phyloP scores from a whole-genome alignment of 92 coral and sea anemone species.

The Porites divaricata region DNA sequence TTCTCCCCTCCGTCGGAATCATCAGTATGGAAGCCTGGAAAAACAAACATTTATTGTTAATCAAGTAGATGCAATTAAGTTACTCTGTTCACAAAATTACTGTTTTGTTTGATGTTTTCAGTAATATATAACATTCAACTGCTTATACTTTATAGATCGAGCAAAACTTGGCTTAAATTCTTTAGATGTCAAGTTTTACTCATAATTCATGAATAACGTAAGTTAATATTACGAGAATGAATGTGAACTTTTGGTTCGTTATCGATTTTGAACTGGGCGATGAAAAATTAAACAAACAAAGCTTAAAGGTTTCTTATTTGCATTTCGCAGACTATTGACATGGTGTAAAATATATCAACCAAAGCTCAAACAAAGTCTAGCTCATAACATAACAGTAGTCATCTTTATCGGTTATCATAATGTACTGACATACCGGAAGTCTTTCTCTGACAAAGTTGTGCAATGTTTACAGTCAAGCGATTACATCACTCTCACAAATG shows the following conservation, averaged over 20 bases:
- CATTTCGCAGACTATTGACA: not conserved
- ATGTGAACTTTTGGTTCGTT: not conserved
- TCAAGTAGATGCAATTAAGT: conserved; percentile 18
- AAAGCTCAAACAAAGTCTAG: conserved; percentile 5
- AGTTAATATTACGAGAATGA: not conserved
- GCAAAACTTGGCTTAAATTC: too few relatives aligned
- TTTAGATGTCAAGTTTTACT: not conserved
- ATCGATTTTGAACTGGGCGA: not conserved
- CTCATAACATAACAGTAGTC: not conserved
- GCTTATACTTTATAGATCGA: too few relatives aligned
- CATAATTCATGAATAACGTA: not conserved
- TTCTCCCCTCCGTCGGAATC: not conserved
- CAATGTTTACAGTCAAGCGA: too few relatives aligned
- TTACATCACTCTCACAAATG: too few relatives aligned
- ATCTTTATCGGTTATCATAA: too few relatives aligned
- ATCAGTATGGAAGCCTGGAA: not conserved
- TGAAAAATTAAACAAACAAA: conserved; percentile 10
- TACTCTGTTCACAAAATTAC: not conserved
- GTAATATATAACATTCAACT: not conserved
- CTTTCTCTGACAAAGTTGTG: too few relatives aligned
- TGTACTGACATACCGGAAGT: not conserved
- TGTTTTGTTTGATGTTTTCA: not conserved
- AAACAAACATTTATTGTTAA: conserved; percentile 11
- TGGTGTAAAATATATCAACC: not conserved
- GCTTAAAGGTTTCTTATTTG: not conserved